Evolutionary conservation across 2,113 vertebrate genomes (phyloP).

Genomic region (Physeter macrocephalus): DNA sequence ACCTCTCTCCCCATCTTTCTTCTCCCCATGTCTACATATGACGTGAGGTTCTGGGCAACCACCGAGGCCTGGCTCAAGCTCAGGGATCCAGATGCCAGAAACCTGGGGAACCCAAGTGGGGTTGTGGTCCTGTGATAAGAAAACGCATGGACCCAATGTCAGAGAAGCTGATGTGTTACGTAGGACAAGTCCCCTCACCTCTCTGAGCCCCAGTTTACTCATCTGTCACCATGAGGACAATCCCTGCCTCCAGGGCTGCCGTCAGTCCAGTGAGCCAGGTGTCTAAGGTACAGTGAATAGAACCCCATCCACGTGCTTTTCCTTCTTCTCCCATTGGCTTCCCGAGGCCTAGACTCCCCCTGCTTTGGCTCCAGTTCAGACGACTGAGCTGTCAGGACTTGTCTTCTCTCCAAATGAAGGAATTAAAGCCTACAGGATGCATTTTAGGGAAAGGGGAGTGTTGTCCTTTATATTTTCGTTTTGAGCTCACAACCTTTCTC

Average conservation of each 20-base stretch:
- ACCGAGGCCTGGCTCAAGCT: neutral
- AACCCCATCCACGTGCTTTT: fast-evolving
- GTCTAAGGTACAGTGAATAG: neutral
- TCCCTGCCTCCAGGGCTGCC: neutral
- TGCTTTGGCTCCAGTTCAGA: neutral
- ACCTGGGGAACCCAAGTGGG: neutral
- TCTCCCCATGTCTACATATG: neutral
- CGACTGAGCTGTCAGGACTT: neutral
- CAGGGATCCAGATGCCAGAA: neutral
- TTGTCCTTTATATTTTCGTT: neutral
- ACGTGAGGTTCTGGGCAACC: neutral
- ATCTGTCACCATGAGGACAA: neutral
- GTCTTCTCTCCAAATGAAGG: neutral
- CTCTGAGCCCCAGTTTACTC: neutral
- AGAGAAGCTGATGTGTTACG: neutral
- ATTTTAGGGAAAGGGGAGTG: neutral
- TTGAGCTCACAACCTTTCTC: neutral
- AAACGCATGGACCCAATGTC: neutral
- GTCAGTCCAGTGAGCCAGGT: neutral
- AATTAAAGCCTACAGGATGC: neutral
- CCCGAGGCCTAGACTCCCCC: neutral
- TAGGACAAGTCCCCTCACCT: neutral
- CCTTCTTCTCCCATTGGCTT: neutral
- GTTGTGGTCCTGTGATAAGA: neutral
- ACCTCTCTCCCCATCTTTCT: neutral